Base-by-base conservation (phyloP, 2,888 invertebrate genomes). In the Fragum fragum region DNA sequence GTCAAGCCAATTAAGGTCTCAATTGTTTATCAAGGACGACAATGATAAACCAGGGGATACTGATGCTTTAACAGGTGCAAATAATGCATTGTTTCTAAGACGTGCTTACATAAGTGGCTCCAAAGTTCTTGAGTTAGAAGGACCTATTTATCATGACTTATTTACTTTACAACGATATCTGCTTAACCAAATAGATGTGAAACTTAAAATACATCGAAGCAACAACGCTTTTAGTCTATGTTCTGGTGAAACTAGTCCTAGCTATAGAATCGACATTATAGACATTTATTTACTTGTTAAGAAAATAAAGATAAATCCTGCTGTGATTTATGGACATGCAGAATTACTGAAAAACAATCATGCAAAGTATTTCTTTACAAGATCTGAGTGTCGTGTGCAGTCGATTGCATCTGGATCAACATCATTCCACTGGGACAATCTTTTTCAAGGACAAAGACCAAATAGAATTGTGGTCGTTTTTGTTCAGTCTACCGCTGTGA, bases 391-490 rank as follows among this genome's bases (percentile, higher is more conserved):
- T 63, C 68, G 68, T n/a, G 59, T 69, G 1, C 73, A 76, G 32
- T 68, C 28, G 23, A 74, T 83, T 18, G 32, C 83, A 23, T 7
- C 79, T 73, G 76, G 83, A 77, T 68, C 42, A 55, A 72, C 77
- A 63, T 68, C 61, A 52, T 78, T 69, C 55, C 78, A 73, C 47
- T 81, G 74, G 66, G 77, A 79, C 68, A 74, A 83, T 79, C 16
- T 82, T n/a, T 82, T 79, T 72, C 70, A 75, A 59, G 78, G 78
- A 16, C 66, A 72, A 36, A 55, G 61, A 76, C 79, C 83, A 2
- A 82, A 9, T 61, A 0, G 83, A 29, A 16, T 73, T 7, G 69
- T 83, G 1, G 32, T 83, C 16, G 77, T 47, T 21, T 83, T 83
- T 76, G 74, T 83, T 6, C 72, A 79, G 69, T 73, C 79, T 36